Base-by-base conservation (phyloP, 2,797 vertebrate genomes). In the Fistularia tabacaria region DNA sequence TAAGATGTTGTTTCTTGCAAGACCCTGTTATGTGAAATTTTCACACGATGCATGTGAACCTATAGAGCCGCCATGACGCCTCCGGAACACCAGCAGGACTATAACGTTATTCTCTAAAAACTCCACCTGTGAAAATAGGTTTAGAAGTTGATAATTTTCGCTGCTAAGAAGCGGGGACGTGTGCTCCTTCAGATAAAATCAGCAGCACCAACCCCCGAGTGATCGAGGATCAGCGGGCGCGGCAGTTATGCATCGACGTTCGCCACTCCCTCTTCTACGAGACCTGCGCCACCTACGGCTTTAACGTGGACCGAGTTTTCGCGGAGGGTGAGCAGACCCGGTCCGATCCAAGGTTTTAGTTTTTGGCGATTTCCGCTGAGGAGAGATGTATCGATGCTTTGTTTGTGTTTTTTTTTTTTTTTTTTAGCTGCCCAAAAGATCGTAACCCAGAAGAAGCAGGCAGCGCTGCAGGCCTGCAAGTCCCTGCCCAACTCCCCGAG, bases 221-320 rank as follows among this genome's bases (percentile, higher is more conserved):
- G 49, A 93, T 98, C 3, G 95, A 95, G n/a, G 95, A 99, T 8
- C 87, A 93, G 11, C 82, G 94, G 0, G 94, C 95, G 48, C 88
- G 91, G 3, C 89, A 92, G 86, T 72, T 92, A 62, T 92, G 90
- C 11, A 76, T 89, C 0, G 95, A 95, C 10, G 90, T 94, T 71
- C 92, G 89, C 15, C 92, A 94, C 59, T 97, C 94, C 25, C 89
- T 93, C 66, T 98, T 98, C 79, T 98, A 95, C 1, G 96, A 98
- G 88, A 98, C 96, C 25, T 99, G 96, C 0, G 95, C 96, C 38
- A 98, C 96, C 8, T 98, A 99, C 0, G 96, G 96, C 14, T 94
- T 98, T 81, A 98, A 99, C 0, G 94, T 99, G 0, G 96, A 98
- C 41, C 76, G 96, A n/a, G 95, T 98, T 71, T 98, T 98, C 84